Conservation (phyloP, 1,140 invertebrate genomes). For the Diprion similis region DNA sequence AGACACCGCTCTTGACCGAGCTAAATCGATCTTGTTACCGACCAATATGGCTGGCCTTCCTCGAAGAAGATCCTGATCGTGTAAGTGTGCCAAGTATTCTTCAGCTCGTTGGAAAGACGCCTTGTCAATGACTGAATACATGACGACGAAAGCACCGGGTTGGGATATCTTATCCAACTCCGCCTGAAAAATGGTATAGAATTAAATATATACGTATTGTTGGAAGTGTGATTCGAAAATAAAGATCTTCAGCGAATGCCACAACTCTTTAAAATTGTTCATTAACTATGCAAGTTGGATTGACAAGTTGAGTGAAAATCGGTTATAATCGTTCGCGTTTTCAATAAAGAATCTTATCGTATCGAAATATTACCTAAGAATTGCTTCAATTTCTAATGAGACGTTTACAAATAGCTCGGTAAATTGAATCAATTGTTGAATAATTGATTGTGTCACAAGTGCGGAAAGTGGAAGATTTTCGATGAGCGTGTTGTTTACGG, state of each 20-base stretch:
- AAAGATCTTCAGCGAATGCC: background rate
- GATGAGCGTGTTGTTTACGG: too few relatives aligned
- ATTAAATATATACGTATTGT: too few relatives aligned
- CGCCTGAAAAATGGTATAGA: slow-evolving; percentile 64
- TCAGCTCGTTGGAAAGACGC: slow-evolving; percentile 85
- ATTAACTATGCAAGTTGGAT: slow-evolving; percentile 13
- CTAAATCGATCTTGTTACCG: slow-evolving; percentile 95
- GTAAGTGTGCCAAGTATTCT: slow-evolving; percentile 74
- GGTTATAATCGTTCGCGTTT: too few relatives aligned
- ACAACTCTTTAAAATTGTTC: background rate
- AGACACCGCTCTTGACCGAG: slow-evolving; percentile 85
- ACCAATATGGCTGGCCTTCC: slow-evolving; percentile 85
- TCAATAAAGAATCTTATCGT: too few relatives aligned
- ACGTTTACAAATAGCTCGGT: too few relatives aligned
- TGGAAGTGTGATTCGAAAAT: background rate
- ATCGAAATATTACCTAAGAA: too few relatives aligned
- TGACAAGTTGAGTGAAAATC: slow-evolving; percentile 12
- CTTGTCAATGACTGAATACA: slow-evolving; percentile 92
- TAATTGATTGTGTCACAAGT: too few relatives aligned
- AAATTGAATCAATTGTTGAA: too few relatives aligned
- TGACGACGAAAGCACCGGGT: slow-evolving; percentile 86
- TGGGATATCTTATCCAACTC: slow-evolving; percentile 74
- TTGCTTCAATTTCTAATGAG: too few relatives aligned
- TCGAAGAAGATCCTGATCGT: slow-evolving; percentile 78
- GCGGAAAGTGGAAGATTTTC: too few relatives aligned